Conservation (phyloP, 1,140 invertebrate genomes). For the Mactra quadrangularis region DNA sequence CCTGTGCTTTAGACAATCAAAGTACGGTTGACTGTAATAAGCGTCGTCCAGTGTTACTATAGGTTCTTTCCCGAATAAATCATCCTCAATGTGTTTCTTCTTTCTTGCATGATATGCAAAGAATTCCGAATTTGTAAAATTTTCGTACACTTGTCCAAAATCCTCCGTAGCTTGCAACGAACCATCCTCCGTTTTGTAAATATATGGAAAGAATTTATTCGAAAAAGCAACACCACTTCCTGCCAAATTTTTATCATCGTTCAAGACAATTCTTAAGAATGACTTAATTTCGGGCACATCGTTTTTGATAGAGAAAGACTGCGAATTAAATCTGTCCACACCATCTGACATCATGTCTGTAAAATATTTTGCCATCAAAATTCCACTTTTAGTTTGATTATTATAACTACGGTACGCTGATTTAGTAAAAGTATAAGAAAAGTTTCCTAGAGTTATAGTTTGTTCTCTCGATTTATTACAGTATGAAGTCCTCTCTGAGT, state of each 20-base stretch:
- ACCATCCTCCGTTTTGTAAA: constrained; percentile 22
- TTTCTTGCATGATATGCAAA: constrained; percentile 9
- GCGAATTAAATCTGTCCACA: constrained; percentile 8
- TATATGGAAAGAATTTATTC: constrained; percentile 42
- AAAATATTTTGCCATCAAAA: constrained; percentile 50
- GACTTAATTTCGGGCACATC: constrained; percentile 31
- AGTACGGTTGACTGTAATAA: constrained; percentile 36
- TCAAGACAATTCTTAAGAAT: constrained; percentile 11
- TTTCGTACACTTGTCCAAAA: constrained; percentile 26
- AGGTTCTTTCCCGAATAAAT: neutral
- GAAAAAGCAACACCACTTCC: constrained; percentile 40
- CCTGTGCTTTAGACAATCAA: constrained; percentile 37
- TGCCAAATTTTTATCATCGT: constrained; percentile 36
- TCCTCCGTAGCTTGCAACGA: neutral
- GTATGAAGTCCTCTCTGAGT: neutral
- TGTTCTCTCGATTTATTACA: constrained; percentile 26
- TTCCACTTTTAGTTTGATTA: constrained; percentile 23
- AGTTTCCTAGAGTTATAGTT: constrained; percentile 28
- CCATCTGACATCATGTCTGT: constrained; percentile 21
- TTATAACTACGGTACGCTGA: constrained; percentile 31
- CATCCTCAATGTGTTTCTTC: neutral
- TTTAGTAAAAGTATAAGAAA: constrained; percentile 30
- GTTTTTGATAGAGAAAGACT: constrained; percentile 29
- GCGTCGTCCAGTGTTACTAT: neutral
- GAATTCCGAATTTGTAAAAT: constrained; percentile 35